phyloP scores from a whole-genome alignment of 2,113 vertebrate genomes.

The Pundamilia nyererei region DNA sequence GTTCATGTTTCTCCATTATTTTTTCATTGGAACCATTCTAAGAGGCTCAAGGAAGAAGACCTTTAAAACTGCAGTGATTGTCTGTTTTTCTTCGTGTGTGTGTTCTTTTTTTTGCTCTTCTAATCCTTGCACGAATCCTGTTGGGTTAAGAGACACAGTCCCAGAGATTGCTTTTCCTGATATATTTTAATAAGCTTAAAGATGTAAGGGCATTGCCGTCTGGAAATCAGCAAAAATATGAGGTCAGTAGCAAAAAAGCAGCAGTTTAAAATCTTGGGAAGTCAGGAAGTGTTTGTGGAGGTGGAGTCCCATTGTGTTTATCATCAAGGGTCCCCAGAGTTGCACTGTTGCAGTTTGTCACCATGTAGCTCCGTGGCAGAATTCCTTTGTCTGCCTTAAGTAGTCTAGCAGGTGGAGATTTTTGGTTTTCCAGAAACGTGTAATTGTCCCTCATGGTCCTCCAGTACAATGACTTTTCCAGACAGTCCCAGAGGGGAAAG shows the following conservation, averaged over 20 bases:
- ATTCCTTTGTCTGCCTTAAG: slow-evolving; percentile 1
- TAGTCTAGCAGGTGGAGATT: slow-evolving; percentile 21
- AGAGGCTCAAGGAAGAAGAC: background rate
- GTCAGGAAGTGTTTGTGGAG: background rate
- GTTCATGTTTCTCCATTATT: background rate
- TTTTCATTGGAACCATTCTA: background rate
- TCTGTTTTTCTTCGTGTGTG: background rate
- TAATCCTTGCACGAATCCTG: background rate
- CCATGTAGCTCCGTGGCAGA: background rate
- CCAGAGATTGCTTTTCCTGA: background rate
- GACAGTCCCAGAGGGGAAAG: background rate
- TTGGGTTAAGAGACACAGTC: background rate
- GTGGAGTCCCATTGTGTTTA: background rate
- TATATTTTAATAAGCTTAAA: background rate
- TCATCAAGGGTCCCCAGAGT: background rate
- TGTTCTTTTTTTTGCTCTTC: background rate
- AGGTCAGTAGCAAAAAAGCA: background rate
- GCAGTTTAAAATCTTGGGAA: background rate
- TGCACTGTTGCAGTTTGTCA: background rate
- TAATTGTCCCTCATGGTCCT: background rate
- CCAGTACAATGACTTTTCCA: slow-evolving; percentile 26
- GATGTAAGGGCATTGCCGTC: background rate
- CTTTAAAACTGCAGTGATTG: background rate
- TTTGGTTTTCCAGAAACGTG: background rate
- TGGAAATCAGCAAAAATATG: background rate